phyloP scores from a whole-genome alignment of 2,797 vertebrate species.

The Nasua narica region DNA sequence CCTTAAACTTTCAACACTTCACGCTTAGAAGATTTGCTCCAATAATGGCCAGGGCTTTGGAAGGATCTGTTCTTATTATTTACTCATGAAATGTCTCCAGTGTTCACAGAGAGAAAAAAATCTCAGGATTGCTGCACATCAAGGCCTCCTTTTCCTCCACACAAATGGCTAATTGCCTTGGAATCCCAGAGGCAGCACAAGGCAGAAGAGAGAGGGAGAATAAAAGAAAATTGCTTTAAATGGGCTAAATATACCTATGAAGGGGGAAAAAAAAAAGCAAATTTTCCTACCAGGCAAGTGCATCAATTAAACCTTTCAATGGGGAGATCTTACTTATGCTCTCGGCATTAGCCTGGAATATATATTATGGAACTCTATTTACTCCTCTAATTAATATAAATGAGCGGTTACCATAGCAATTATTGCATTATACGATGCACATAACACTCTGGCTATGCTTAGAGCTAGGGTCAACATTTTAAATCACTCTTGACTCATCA shows the following conservation, averaged over 20 bases:
- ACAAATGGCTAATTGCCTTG: conserved; percentile 76
- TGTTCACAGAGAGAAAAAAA: not conserved
- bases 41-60: not conserved
- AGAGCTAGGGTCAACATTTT: conserved; percentile 77
- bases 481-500: conserved; percentile 78
- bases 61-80: conserved; percentile 55
- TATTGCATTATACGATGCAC: conserved; percentile 78
- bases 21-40: not conserved
- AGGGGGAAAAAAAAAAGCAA: not conserved
- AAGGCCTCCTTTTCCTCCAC: conserved; percentile 35
- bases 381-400: conserved; percentile 77
- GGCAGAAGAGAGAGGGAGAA: conserved; percentile 61
- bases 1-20: not conserved
- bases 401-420: conserved; percentile 76
- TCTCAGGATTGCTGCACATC: not conserved
- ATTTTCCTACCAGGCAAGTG: conserved; percentile 66
- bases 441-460: conserved; percentile 75
- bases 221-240: conserved; percentile 71
- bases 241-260: conserved; percentile 70
- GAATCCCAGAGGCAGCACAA: conserved; percentile 72
- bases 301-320: conserved; percentile 76
- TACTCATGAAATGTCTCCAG: conserved; percentile 41
- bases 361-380: conserved; percentile 74
- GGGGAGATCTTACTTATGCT: conserved; percentile 64
- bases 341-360: conserved; percentile 46